Base-by-base conservation (phyloP, 2,888 invertebrate genomes). In the Papilio protenor region DNA sequence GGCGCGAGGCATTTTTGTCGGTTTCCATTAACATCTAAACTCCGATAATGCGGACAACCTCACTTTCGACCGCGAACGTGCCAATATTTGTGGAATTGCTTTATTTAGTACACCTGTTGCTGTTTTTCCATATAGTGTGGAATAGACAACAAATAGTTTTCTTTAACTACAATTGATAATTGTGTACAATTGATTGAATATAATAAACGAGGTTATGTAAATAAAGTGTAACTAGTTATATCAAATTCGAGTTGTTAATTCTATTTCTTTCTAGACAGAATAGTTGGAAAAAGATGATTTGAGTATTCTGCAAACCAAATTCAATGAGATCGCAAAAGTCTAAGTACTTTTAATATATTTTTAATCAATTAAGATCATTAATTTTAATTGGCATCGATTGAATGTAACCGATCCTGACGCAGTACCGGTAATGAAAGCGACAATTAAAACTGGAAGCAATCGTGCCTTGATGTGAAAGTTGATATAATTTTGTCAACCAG, bases 21-120 rank as follows among this genome's bases (percentile, higher is more conserved):
- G 89, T 92, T 93, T 92, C 92, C 92, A 92, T 90, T 87, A 89
- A 90, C 89, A 90, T 91, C 90, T 91, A 88, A 89, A 88, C 82
- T 86, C 86, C 85, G 87, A 91, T 89, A 92, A 92, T 92, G 91
- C 91, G 91, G 87, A 90, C 90, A 89, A 87, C 89, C 89, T 93
- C 92, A 91, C 94, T 93, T 93, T 94, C 93, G 87, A 91, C 91
- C 82, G 66, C 27, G 84, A 84, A 85, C 88, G 89, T 89, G 88
- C 87, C 87, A 85, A 87, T 89, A 89, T 88, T 81, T 82, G 82
- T 83, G 85, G 87, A 87, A 87, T 87, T 61, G 23, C 64, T 64
- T 59, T 72, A 75, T 75, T 57, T 23, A 55, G 69, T 8, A 69
- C 69, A 75, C 75, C 75, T 64, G 74, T 64, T 69, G 4, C 16